Evolutionary conservation across 2,113 vertebrate species (phyloP), one percentile per base, ranked within the genome.

Genomic region (Pyrgilauda ruficollis): DNA sequence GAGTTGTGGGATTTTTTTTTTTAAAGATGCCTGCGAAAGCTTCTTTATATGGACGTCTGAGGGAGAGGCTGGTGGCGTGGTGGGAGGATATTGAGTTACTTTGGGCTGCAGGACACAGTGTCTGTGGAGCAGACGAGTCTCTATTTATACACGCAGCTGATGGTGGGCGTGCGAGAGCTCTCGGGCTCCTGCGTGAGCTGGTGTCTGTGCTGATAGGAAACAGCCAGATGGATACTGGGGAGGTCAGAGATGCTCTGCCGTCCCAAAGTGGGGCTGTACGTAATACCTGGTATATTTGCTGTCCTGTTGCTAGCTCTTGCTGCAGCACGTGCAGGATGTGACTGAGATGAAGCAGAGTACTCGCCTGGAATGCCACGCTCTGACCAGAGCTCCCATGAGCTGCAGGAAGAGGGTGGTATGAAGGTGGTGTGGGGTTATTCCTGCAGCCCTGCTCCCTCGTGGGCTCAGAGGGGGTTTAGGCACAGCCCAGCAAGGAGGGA

Each of bases 1-100:
- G 39, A 93, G 63, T 43, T 43, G 39, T 59, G 80, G 67, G 73
- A 28, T 43, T 24, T 92, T 91, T 41, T 39, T 41, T 84, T 89
- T 85, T 4, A 11, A 63, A 80, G 80, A 56, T 82, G 89, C 69
- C 52, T 90, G 50, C 17, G 35, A 62, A 90, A 46, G 21, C 37
- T 2, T 76, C 83, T 93, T 74, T 84, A 50, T 74, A 83, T 81
- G 89, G 39, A 44, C 2, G 5, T 74, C 64, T 81, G 76, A 86
- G 79, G 47, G 80, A 93, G 61, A 89, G 90, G 75, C 86, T 92
- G 86, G 64, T n/a, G 55, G 37, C 0, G 3, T 49, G 33, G 47
- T 95, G 86, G 79, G 86, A 92, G 58, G 92, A 82, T 94, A 68
- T 16, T 70, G 94, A 68, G 70, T 91, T 94, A 18, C 92, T 82